Evolutionary conservation across 2,888 invertebrate species (phyloP), one percentile per base, ranked within the genome.

Genomic region (Tinea semifulvella): DNA sequence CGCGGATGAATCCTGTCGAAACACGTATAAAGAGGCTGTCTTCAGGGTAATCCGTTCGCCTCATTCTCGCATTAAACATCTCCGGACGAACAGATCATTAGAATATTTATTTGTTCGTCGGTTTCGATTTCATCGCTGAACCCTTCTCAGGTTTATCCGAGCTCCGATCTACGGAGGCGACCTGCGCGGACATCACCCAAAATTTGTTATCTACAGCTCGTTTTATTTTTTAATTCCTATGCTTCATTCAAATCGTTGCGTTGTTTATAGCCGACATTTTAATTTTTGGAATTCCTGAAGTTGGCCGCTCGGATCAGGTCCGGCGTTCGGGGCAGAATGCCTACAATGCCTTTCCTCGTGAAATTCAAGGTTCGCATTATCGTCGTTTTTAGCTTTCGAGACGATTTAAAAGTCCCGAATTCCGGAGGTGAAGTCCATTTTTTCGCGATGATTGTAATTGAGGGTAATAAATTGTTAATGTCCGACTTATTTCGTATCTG

Each of bases 221-320:
- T 64, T 71, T 69, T 42, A 65, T 65, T 69, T 76, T 75, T 72
- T 67, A 67, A 68, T 70, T 68, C 65, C 64, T 68, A 58, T 59
- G 60, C 64, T 68, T 73, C 75, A 76, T 79, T 77, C 77, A 77
- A 80, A 80, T 79, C 69, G 70, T 68, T 74, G 60, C 53, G 74
- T 77, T 76, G 80, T 80, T 80, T 80, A 80, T 79, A 68, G 80
- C 63, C 68, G 67, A 70, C 75, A 76, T 80, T 80, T 80, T 79
- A 68, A 73, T 77, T 69, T 76, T 79, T 80, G 55, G 70, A 75
- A 80, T 80, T 73, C 76, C 58, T 57, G 50, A 27, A 14, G 45
- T 17, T 17, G 56, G 57, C 58, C 61, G 50, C 56, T 10, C n/a
- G 31, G 26, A 3, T 14, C 11, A 6, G 16, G 36, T 36, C 36